Evolutionary conservation across 2,888 invertebrate species (phyloP).

Genomic region (Ceramica pisi): DNA sequence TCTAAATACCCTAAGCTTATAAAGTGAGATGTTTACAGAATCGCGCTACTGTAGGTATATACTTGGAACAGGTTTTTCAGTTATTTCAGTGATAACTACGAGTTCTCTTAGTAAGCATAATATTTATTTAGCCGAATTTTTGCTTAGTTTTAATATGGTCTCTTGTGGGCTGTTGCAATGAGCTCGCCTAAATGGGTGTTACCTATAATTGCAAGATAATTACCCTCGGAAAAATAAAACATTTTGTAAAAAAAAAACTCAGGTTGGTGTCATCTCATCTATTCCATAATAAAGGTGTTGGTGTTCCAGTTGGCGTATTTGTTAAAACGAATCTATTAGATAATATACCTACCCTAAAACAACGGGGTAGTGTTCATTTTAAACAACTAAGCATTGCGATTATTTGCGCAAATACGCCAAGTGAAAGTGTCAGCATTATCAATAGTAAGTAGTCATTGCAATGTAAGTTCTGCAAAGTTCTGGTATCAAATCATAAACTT

Average conservation of each 20-base stretch:
- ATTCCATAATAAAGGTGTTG: background rate
- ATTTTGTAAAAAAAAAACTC: constrained; percentile 10
- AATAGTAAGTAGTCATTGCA: background rate
- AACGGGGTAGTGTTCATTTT: too few relatives aligned
- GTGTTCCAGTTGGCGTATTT: too few relatives aligned
- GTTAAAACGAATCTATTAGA: too few relatives aligned
- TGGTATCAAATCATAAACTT: constrained; percentile 53
- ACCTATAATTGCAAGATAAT: background rate
- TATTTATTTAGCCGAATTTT: background rate
- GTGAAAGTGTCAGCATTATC: background rate
- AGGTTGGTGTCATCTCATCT: background rate
- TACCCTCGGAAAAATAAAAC: background rate
- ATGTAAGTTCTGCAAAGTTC: constrained; percentile 50
- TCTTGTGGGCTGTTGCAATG: background rate
- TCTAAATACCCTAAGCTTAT: too few relatives aligned
- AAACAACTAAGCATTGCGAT: too few relatives aligned
- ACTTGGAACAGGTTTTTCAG: background rate
- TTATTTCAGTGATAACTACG: background rate
- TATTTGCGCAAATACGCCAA: too few relatives aligned
- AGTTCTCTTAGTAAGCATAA: too few relatives aligned
- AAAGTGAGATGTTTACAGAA: too few relatives aligned
- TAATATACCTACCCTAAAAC: too few relatives aligned
- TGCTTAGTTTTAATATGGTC: too few relatives aligned
- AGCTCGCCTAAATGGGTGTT: background rate
- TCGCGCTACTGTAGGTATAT: background rate